phyloP scores from a whole-genome alignment of 2,888 invertebrate genomes.

The Tetanocera ferruginea region DNA sequence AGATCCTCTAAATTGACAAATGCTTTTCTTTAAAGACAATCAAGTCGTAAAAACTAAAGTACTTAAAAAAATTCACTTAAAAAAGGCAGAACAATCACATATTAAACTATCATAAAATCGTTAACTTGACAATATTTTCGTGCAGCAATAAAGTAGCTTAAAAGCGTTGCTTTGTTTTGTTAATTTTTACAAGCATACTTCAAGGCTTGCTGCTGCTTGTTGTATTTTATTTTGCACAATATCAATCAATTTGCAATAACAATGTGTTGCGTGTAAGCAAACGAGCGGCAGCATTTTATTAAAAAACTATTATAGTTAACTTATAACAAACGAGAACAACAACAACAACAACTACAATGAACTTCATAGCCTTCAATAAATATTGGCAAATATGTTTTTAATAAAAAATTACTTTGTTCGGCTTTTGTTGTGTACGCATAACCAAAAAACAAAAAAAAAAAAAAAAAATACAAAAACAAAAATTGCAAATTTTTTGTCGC shows the following conservation, averaged over 20 bases:
- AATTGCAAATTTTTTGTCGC: constrained; percentile 24
- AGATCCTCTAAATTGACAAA: no score
- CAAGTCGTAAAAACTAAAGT: no score
- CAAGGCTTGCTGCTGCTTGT: no score
- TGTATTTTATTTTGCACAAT: background rate
- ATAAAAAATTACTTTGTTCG: constrained; percentile 21
- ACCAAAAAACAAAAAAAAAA: constrained; percentile 20
- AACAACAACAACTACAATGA: constrained; percentile 2
- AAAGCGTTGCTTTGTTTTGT: background rate
- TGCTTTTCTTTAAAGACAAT: background rate
- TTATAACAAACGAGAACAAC: constrained; percentile 3
- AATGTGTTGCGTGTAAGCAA: background rate
- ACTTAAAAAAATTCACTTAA: no score
- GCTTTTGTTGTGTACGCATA: constrained; percentile 21
- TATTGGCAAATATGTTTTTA: constrained; percentile 44
- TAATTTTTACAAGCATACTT: background rate
- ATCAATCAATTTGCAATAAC: background rate
- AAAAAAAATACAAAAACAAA: background rate
- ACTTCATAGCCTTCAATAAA: background rate
- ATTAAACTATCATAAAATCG: constrained; percentile 6
- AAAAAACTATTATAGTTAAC: constrained; percentile 31
- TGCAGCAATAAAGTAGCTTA: background rate
- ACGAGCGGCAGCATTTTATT: constrained; percentile 29
- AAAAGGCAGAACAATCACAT: background rate
- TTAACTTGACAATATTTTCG: background rate